Percentiles rank a stretch among this genome's conserved stretches.
Conservation (phyloP, 2,113 vertebrate species). For the Phrynocephalus versicolor region DNA sequence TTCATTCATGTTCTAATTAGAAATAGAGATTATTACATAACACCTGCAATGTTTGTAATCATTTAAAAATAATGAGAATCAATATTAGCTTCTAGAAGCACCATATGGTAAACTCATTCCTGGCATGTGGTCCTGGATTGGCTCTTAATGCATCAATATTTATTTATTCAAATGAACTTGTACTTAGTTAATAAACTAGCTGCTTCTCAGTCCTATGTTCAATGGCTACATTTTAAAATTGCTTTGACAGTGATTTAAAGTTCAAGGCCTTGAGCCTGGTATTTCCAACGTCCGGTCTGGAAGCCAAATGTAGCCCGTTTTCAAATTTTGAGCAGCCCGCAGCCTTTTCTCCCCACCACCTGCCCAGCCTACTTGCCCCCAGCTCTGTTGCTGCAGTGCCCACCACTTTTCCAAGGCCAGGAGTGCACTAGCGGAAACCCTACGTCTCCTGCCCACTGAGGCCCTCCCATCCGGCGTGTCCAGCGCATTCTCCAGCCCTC, state of each 20-base stretch:
- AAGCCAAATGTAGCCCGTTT: no score
- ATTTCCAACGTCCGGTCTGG: no score
- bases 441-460: no score
- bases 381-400: no score
- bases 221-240: constrained; percentile 40
- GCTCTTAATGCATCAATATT: constrained; percentile 65
- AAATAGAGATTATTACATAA: constrained; percentile 81
- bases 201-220: constrained; percentile 49
- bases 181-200: constrained; percentile 58
- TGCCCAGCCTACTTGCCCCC: no score
- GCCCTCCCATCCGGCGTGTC: no score
- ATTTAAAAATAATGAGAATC: constrained; percentile 82
- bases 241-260: background rate
- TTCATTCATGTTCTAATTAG: constrained; percentile 76
- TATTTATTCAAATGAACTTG: constrained; percentile 68
- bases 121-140: constrained; percentile 68
- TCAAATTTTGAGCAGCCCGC: no score
- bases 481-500: no score
- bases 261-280: accelerated
- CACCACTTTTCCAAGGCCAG: no score
- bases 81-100: constrained; percentile 78
- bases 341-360: no score
- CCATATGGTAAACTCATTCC: constrained; percentile 79
- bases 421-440: no score
- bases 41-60: constrained; percentile 79